A percentile compares a stretch with the other conserved stretches of the same genome.
Evolutionary conservation across 2,113 vertebrate species (phyloP).

Genomic region (Heliornis fulica): DNA sequence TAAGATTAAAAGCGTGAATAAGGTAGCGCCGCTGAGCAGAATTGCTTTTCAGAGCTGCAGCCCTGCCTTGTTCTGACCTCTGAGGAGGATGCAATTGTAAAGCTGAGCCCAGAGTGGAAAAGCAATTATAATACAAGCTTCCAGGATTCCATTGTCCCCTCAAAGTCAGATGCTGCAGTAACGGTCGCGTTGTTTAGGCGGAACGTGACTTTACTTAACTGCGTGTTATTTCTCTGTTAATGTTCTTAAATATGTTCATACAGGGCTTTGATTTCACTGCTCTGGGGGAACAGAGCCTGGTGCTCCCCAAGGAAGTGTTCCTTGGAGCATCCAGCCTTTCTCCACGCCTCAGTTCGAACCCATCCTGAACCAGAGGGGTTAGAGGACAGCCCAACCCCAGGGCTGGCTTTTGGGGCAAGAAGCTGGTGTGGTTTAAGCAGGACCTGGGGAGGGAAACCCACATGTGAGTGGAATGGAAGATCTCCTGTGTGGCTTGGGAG

Average conservation of each 20-base stretch:
- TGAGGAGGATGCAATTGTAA: constrained; percentile 40
- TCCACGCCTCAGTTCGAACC: neutral
- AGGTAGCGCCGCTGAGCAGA: neutral
- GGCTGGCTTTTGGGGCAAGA: neutral
- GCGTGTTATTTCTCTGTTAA: neutral
- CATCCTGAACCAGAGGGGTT: neutral
- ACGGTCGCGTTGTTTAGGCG: constrained; percentile 1
- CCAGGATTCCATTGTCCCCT: constrained; percentile 23
- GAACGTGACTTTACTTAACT: neutral
- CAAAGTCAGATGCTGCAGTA: constrained; percentile 31
- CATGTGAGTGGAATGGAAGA: neutral
- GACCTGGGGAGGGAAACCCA: neutral
- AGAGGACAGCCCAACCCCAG: no score
- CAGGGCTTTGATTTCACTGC: neutral
- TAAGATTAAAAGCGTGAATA: constrained; percentile 64
- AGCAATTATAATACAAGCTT: constrained; percentile 9
- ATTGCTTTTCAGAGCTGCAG: constrained; percentile 8
- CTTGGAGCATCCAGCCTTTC: neutral
- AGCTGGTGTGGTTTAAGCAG: neutral
- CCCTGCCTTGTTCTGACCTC: constrained; percentile 63
- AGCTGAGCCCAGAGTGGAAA: neutral
- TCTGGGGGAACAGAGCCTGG: neutral
- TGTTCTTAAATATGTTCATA: neutral
- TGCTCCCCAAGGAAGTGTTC: neutral
- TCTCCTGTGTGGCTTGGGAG: neutral